Percentiles rank a stretch among this genome's conserved stretches.
Conservation (phyloP, 2,797 vertebrate genomes). For the Sebastes trivittatus region DNA sequence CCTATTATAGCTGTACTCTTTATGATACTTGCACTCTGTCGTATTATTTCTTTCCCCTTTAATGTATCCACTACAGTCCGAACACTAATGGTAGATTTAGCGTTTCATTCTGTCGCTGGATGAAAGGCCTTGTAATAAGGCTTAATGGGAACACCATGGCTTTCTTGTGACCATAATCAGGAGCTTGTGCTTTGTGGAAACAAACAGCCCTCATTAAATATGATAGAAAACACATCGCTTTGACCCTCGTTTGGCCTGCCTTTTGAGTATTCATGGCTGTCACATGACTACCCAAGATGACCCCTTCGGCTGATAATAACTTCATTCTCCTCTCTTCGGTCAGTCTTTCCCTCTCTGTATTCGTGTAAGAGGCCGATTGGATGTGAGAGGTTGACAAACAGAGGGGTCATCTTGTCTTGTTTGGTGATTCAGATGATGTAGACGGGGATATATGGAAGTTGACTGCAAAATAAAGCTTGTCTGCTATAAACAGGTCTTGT, state of each 20-base stretch:
- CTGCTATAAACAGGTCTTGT: slow-evolving; percentile 4
- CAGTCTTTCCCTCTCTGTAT: slow-evolving; percentile 13
- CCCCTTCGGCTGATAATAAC: slow-evolving; percentile 45
- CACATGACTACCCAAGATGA: slow-evolving; percentile 61
- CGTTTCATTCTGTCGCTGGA: slow-evolving; percentile 40
- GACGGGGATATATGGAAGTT: slow-evolving; percentile 22
- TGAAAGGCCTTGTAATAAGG: slow-evolving; percentile 70
- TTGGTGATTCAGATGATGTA: slow-evolving; percentile 47
- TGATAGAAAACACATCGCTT: slow-evolving; percentile 64
- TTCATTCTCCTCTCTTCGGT: slow-evolving; percentile 44
- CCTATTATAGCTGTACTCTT: background rate
- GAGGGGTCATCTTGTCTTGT: slow-evolving; percentile 43
- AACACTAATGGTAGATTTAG: slow-evolving; percentile 35
- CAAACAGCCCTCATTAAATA: slow-evolving; percentile 70
- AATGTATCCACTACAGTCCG: slow-evolving; percentile 22
- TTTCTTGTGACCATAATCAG: slow-evolving; percentile 82
- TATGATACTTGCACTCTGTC: background rate
- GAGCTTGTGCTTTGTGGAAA: slow-evolving; percentile 74
- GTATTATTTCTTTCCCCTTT: slow-evolving; percentile 9
- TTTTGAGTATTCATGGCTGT: slow-evolving; percentile 45
- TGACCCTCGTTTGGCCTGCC: slow-evolving; percentile 56
- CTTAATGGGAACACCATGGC: slow-evolving; percentile 77
- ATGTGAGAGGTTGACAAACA: slow-evolving; percentile 66
- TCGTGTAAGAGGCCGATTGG: slow-evolving; percentile 44
- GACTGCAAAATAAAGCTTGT: slow-evolving; percentile 48